A percentile compares a stretch with the other conserved stretches of the same genome.
Evolutionary conservation across 2,113 vertebrate genomes (phyloP).

Genomic region (Columba livia): DNA sequence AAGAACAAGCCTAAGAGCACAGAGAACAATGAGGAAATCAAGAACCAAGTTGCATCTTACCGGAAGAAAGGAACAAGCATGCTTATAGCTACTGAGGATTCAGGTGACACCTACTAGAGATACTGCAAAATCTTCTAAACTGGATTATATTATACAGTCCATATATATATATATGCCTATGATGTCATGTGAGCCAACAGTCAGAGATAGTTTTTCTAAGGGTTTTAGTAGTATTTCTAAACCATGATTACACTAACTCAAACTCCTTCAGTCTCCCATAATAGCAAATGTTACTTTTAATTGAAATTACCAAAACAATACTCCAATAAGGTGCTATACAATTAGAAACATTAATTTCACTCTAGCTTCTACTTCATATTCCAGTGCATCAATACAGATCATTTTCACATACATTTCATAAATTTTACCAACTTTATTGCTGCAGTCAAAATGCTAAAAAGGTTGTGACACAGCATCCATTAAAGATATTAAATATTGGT

Average conservation of each 20-base stretch:
- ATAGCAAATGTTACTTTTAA: background rate
- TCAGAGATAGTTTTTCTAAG: background rate
- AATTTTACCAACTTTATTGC: background rate
- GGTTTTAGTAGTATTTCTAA: background rate
- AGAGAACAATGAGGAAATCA: background rate
- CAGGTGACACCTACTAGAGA: background rate
- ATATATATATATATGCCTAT: background rate
- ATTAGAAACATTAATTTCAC: background rate
- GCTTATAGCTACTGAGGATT: background rate
- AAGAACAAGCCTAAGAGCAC: background rate
- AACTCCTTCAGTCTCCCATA: background rate
- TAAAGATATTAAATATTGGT: background rate
- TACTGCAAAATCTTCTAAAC: background rate
- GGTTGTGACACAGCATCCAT: background rate
- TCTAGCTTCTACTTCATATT: background rate
- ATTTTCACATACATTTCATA: background rate
- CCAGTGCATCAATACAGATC: background rate
- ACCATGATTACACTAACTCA: background rate
- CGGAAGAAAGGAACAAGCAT: fast-evolving
- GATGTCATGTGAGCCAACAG: background rate
- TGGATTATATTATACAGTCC: background rate
- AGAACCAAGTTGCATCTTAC: background rate
- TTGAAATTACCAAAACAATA: background rate
- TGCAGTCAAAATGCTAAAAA: background rate
- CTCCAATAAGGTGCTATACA: background rate